A percentile compares a stretch with the other conserved stretches of the same genome.
These are phyloP conservation scores for Stratiolaelaps scimitus DNA, from an alignment of 1,140 invertebrate species.

Conservation along the genomic window DNA sequence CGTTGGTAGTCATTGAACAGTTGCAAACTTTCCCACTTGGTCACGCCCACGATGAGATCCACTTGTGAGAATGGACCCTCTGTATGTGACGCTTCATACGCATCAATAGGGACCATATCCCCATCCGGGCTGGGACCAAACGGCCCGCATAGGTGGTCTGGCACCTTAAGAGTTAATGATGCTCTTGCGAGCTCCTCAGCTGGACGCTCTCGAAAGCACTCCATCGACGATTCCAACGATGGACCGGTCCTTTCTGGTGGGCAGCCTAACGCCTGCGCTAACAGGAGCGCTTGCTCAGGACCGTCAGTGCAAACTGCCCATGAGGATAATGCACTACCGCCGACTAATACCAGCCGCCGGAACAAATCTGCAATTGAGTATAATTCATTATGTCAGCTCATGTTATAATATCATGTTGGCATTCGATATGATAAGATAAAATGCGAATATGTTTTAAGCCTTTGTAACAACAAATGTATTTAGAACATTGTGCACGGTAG, in stretches of 20 bases:
- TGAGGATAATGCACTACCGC: constrained; percentile 17
- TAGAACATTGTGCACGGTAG: no score
- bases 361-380: constrained; percentile 1
- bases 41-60: constrained; percentile 6
- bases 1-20: constrained; percentile 21
- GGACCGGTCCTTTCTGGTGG: no score
- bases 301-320: constrained; percentile 15
- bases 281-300: background rate
- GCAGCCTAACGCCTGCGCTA: background rate
- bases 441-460: no score
- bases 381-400: no score
- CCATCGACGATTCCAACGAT: background rate
- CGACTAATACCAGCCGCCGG: background rate
- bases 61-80: background rate
- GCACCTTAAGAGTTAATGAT: background rate
- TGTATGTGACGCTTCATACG: background rate
- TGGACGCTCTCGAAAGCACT: constrained; percentile 4
- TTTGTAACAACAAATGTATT: no score
- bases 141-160: constrained; percentile 17
- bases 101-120: constrained; percentile 2
- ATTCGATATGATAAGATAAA: no score
- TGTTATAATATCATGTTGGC: no score
- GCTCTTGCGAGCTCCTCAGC: constrained; percentile 8
- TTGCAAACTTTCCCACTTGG: constrained; percentile 18
- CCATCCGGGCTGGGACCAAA: constrained; percentile 16